Evolutionary conservation across 2,888 invertebrate genomes (phyloP).

Genomic region (Dicycla oo): DNA sequence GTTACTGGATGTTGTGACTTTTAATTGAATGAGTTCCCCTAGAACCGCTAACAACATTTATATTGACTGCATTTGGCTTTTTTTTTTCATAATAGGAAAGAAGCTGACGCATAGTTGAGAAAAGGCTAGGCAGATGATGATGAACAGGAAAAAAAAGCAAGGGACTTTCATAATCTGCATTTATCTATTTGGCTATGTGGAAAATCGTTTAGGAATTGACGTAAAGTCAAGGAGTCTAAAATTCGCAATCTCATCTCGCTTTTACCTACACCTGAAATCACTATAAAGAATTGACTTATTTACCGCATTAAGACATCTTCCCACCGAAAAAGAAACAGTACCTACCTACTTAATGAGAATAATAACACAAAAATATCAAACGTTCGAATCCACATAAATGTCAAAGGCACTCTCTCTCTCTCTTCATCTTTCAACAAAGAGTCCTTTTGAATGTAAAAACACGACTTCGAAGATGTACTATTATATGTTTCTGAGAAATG

Average conservation of each 20-base stretch:
- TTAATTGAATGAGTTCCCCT: conserved; percentile 15
- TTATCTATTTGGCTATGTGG: too few species aligned
- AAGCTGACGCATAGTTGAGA: too few species aligned
- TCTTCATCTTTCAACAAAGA: conserved; percentile 63
- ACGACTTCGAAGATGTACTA: conserved; percentile 45
- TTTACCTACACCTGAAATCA: background rate
- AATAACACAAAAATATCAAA: conserved; percentile 64
- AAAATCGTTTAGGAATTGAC: background rate
- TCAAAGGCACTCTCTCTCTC: conserved; percentile 64
- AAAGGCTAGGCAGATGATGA: too few species aligned
- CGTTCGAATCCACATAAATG: conserved; percentile 62
- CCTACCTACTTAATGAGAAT: conserved; percentile 44
- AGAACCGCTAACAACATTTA: background rate
- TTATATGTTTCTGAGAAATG: conserved; percentile 51
- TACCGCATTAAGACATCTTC: conserved; percentile 3
- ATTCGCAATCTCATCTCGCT: background rate
- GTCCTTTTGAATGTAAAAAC: conserved; percentile 60
- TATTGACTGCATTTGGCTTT: background rate
- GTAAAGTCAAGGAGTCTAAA: background rate
- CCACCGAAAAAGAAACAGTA: conserved; percentile 14
- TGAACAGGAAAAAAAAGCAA: too few species aligned
- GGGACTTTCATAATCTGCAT: too few species aligned
- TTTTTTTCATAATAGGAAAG: too few species aligned
- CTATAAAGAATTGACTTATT: background rate
- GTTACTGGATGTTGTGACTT: background rate